Conservation (phyloP, 2,113 vertebrate species). For the Suricata suricatta region DNA sequence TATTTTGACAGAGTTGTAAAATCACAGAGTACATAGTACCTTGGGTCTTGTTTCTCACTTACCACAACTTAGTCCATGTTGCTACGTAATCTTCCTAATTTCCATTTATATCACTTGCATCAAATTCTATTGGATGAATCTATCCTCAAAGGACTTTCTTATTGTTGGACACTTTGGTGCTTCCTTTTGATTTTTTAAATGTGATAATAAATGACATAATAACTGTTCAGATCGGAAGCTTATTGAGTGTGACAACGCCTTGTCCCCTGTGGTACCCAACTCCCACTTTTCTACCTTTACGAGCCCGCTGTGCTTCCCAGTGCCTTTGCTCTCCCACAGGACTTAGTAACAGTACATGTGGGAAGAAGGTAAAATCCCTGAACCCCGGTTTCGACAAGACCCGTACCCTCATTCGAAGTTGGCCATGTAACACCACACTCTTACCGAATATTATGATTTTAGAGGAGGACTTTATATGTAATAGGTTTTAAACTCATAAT, state of each 20-base stretch:
- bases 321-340: not conserved
- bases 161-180: not conserved
- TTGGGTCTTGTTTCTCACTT: not conserved
- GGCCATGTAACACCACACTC: not conserved
- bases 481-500: not conserved
- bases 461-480: not conserved
- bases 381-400: not conserved
- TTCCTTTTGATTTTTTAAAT: not conserved
- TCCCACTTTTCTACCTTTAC: not conserved
- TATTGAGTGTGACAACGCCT: rapidly evolving
- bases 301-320: not conserved
- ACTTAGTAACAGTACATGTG: not conserved
- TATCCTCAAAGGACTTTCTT: not conserved
- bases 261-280: not conserved
- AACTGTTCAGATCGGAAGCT: not conserved
- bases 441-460: not conserved
- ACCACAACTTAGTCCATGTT: not conserved
- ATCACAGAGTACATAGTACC: not conserved
- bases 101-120: not conserved
- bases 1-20: not conserved
- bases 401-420: not conserved
- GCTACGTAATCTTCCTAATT: not conserved
- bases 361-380: not conserved
- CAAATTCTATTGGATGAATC: not conserved
- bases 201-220: not conserved